Conservation (phyloP, 2,797 vertebrate genomes). For the Neosilurus mollespiculum region DNA sequence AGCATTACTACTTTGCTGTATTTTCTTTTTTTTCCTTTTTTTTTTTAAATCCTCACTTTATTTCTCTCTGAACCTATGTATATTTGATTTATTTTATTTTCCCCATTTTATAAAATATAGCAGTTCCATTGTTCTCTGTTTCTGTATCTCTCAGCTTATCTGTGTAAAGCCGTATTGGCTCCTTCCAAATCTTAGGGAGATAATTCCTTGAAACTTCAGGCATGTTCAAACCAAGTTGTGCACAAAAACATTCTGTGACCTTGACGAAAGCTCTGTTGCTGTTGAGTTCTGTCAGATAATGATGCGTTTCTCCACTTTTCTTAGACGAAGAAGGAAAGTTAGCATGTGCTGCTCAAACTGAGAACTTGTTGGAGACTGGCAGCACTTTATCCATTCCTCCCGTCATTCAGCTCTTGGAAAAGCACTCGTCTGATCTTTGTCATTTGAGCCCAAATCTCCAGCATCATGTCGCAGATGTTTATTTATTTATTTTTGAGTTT, state of each 20-base stretch:
- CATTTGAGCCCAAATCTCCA: slow-evolving; percentile 55
- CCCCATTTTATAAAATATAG: neutral
- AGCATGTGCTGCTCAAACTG: neutral
- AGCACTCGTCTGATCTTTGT: slow-evolving; percentile 17
- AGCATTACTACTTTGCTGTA: neutral
- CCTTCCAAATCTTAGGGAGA: neutral
- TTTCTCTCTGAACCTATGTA: neutral
- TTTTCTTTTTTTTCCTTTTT: neutral
- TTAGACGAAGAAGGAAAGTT: neutral
- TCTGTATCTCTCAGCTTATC: neutral
- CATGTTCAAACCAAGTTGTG: neutral
- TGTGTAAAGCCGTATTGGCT: neutral
- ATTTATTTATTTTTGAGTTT: slow-evolving; percentile 59
- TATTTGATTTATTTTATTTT: neutral
- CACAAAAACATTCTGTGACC: slow-evolving; percentile 23
- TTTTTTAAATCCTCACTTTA: neutral
- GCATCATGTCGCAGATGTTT: slow-evolving; percentile 45
- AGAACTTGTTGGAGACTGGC: neutral
- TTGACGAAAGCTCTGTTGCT: slow-evolving; percentile 10
- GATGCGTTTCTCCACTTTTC: neutral
- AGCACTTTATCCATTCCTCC: neutral
- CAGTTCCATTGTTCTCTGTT: neutral
- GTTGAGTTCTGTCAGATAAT: neutral
- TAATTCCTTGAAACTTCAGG: neutral
- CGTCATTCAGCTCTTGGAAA: slow-evolving; percentile 1